phyloP scores from a whole-genome alignment of 2,888 invertebrate genomes.

The Hypomecis atomaria region DNA sequence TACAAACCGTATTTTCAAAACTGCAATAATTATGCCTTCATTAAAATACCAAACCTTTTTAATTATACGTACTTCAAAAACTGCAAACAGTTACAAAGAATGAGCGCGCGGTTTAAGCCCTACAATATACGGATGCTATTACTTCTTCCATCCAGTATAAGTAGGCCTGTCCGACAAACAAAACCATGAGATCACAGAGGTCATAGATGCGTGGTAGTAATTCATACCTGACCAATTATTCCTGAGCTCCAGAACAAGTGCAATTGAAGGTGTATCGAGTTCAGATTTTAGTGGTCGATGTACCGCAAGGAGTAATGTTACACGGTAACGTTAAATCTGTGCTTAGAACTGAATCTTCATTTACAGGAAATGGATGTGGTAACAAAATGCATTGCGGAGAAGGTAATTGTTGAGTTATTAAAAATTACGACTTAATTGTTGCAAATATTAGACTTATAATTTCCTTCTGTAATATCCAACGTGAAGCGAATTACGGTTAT shows the following conservation, averaged over 20 bases:
- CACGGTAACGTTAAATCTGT: slow-evolving; percentile 66
- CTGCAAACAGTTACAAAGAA: not conserved
- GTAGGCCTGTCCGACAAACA: slow-evolving; percentile 55
- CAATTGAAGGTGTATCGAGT: slow-evolving; percentile 48
- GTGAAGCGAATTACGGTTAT: too few relatives aligned
- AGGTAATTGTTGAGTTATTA: slow-evolving; percentile 27
- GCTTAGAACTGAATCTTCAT: slow-evolving; percentile 71
- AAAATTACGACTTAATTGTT: not conserved
- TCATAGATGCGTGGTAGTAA: slow-evolving; percentile 60
- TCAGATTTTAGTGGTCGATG: slow-evolving; percentile 54
- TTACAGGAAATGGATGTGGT: slow-evolving; percentile 53
- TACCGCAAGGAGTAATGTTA: slow-evolving; percentile 71
- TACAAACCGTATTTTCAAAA: too few relatives aligned
- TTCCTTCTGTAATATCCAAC: too few relatives aligned
- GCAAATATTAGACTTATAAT: not conserved
- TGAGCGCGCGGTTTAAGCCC: slow-evolving; percentile 35
- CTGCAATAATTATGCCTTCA: not conserved
- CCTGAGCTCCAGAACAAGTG: slow-evolving; percentile 48
- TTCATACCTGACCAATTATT: slow-evolving; percentile 51
- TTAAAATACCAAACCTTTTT: not conserved
- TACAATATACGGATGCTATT: slow-evolving; percentile 56
- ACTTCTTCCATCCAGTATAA: slow-evolving; percentile 51
- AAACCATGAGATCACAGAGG: slow-evolving; percentile 52
- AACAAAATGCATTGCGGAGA: slow-evolving; percentile 44
- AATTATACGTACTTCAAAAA: too few relatives aligned